phyloP scores from a whole-genome alignment of 1,140 invertebrate species.

The Conopomorpha cramerella region DNA sequence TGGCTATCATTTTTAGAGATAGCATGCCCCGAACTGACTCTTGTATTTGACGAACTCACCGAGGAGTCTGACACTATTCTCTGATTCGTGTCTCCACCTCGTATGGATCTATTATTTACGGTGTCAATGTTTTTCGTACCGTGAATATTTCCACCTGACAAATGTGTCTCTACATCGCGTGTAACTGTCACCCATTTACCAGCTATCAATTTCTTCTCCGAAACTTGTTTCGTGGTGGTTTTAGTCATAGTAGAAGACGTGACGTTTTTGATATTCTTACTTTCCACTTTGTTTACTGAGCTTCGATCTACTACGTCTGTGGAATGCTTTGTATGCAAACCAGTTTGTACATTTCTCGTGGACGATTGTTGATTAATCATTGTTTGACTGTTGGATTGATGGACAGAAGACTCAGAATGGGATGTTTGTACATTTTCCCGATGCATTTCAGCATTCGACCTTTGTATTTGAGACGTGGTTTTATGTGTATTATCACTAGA shows the following conservation, averaged over 20 bases:
- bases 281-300: constrained; percentile 21
- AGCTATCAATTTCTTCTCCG: constrained; percentile 45
- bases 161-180: constrained; percentile 25
- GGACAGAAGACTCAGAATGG: background rate
- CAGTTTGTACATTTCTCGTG: constrained; percentile 10
- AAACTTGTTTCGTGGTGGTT: constrained; percentile 35
- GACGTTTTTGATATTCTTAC: constrained; percentile 22
- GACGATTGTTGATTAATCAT: constrained; percentile 2
- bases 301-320: constrained; percentile 7
- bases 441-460: too few relatives aligned
- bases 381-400: constrained; percentile 1
- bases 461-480: too few relatives aligned
- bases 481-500: too few relatives aligned
- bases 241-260: constrained; percentile 27
- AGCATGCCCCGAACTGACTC: too few relatives aligned
- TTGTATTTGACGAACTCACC: too few relatives aligned
- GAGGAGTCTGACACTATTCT: too few relatives aligned
- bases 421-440: constrained; percentile 1
- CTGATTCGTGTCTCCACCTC: too few relatives aligned
- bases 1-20: too few relatives aligned
- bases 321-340: constrained; percentile 15
- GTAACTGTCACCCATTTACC: constrained; percentile 48
- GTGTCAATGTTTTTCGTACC: too few relatives aligned
- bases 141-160: background rate
- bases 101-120: too few relatives aligned